These are phyloP conservation scores for Lanistes nyassanus DNA, from an alignment of 1,140 invertebrate species.

Conservation along the genomic window DNA sequence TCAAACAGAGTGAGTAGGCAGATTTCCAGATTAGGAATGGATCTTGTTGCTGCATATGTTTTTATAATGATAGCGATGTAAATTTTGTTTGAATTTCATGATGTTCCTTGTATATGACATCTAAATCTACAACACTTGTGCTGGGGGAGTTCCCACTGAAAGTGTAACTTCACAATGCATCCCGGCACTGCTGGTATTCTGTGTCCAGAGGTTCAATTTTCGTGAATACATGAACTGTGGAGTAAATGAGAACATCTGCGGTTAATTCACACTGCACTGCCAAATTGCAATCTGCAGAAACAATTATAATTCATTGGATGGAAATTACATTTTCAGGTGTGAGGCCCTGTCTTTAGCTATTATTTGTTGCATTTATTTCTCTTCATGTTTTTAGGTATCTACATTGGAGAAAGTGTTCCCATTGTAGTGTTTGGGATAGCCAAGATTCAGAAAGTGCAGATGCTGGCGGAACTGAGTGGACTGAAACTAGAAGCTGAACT, in stretches of 20 bases:
- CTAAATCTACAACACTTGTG: no score
- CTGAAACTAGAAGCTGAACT: constrained; percentile 92
- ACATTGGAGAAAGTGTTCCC: constrained; percentile 68
- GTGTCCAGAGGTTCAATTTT: no score
- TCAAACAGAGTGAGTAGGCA: constrained; percentile 59
- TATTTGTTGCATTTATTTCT: not conserved
- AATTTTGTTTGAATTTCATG: not conserved
- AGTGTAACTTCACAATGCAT: no score
- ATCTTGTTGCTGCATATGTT: not conserved
- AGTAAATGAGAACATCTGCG: no score
- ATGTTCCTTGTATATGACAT: no score
- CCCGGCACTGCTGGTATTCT: no score
- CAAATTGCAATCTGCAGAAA: no score
- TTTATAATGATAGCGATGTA: not conserved
- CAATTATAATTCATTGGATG: no score
- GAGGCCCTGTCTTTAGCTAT: not conserved
- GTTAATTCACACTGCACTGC: no score
- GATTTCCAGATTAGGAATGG: no score
- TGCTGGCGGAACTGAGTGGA: constrained; percentile 91
- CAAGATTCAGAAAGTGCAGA: constrained; percentile 85
- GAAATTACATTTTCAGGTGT: not conserved
- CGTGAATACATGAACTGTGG: no score
- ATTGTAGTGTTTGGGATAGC: constrained; percentile 87
- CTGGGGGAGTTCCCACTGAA: no score
- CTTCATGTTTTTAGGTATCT: constrained; percentile 54